phyloP scores from a whole-genome alignment of 2,888 invertebrate genomes.

The Heteropelma amictum region DNA sequence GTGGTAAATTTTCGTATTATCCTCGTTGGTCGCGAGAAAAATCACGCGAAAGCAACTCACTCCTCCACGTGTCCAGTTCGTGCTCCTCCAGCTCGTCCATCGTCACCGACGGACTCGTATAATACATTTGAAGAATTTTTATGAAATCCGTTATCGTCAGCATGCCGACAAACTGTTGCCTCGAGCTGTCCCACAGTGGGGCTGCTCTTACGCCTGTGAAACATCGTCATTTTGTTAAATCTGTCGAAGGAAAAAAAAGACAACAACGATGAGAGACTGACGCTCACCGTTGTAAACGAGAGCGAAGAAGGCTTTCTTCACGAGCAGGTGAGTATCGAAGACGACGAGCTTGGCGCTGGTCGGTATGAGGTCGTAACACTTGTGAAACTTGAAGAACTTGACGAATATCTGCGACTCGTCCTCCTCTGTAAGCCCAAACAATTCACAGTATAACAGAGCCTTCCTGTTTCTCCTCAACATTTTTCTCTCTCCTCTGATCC shows the following conservation, averaged over 20 bases:
- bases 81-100: constrained; percentile 99
- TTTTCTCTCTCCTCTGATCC: not conserved
- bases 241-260: too few relatives aligned
- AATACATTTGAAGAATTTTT: constrained; percentile 98
- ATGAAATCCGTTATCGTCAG: constrained; percentile 99
- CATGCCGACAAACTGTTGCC: constrained; percentile 98
- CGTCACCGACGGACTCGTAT: constrained; percentile 93
- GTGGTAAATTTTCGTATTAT: not conserved
- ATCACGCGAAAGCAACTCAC: too few relatives aligned
- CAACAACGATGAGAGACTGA: not conserved
- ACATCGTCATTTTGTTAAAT: too few relatives aligned
- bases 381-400: constrained; percentile 99
- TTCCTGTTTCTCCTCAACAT: constrained; percentile 71
- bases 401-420: constrained; percentile 98
- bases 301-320: constrained; percentile 99
- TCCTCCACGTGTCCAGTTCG: constrained; percentile 97
- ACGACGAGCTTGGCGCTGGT: constrained; percentile 99
- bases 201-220: constrained; percentile 93
- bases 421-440: constrained; percentile 86
- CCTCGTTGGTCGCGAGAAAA: not conserved
- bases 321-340: constrained; percentile 98
- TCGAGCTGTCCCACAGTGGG: constrained; percentile 96
- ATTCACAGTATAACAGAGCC: constrained; percentile 70
- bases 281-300: constrained; percentile 96
- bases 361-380: constrained; percentile 99